Conservation (phyloP, 37 sponge, comb jelly and placozoan species). For the Cliona cf. orientalis region DNA sequence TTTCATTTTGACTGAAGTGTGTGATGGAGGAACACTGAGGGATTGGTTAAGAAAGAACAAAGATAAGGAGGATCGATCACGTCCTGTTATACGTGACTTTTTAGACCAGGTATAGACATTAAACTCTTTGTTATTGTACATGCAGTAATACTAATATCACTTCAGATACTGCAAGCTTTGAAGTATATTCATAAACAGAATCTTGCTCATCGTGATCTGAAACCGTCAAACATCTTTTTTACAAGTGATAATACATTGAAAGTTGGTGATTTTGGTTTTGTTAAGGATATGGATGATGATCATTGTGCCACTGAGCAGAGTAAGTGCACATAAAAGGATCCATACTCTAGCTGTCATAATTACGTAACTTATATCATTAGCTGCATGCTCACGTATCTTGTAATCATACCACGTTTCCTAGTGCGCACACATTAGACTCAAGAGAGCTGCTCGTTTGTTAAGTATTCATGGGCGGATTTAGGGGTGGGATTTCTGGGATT, state of each 20-base stretch:
- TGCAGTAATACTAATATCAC: background rate
- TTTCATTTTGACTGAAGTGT: constrained; percentile 85
- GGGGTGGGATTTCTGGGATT: no score
- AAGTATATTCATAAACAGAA: constrained; percentile 67
- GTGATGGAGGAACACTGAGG: constrained; percentile 65
- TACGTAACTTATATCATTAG: no score
- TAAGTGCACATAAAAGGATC: no score
- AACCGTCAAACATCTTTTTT: constrained; percentile 89
- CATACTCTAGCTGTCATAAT: no score
- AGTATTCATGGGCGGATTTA: no score
- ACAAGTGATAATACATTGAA: constrained; percentile 73
- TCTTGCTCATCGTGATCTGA: constrained; percentile 82
- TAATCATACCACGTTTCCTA: no score
- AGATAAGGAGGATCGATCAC: background rate
- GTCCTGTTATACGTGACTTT: background rate
- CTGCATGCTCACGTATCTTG: no score
- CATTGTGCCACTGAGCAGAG: no score
- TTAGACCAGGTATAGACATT: background rate
- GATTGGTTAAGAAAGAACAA: constrained; percentile 68
- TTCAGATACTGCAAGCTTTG: constrained; percentile 76
- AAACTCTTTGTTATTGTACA: no score
- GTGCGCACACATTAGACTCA: no score
- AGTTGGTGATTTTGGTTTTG: constrained; percentile 90
- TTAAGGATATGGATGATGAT: no score
- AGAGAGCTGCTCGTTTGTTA: no score